A percentile compares a stretch with the other conserved stretches of the same genome.
Conservation (phyloP, 2,113 vertebrate genomes). For the Baryphthengus martii region DNA sequence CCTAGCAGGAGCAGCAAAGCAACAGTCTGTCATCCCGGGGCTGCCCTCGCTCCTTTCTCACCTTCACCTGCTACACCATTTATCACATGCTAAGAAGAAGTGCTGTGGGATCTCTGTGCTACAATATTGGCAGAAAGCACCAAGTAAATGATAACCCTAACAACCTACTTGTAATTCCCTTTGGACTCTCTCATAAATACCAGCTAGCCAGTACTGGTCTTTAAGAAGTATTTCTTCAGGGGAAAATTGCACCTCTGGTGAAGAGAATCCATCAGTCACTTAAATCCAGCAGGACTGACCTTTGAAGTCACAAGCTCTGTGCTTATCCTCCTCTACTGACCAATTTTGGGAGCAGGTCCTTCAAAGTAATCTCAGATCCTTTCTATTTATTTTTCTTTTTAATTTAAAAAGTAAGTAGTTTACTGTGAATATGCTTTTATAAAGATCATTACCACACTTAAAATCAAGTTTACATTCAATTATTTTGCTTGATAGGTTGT, state of each 20-base stretch:
- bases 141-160: conserved; percentile 32
- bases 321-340: conserved; percentile 8
- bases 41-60: background rate
- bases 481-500: background rate
- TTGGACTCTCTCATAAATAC: conserved; percentile 21
- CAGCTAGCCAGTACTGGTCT: background rate
- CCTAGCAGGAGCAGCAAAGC: background rate
- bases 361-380: background rate
- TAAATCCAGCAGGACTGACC: conserved; percentile 12
- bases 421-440: background rate
- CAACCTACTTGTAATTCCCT: conserved; percentile 11
- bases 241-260: conserved; percentile 15
- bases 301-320: background rate
- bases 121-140: background rate
- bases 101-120: background rate
- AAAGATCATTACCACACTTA: background rate
- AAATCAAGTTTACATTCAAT: background rate
- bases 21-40: background rate
- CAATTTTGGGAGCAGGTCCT: background rate
- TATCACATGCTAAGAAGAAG: conserved; percentile 12
- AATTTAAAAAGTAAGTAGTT: background rate
- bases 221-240: conserved; percentile 23
- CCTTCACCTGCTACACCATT: background rate
- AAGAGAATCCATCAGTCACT: conserved; percentile 32
- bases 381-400: background rate